A percentile compares a stretch with the other conserved stretches of the same genome.
Conservation (phyloP, 1,140 invertebrate species). For the Pogonomyrmex barbatus region DNA sequence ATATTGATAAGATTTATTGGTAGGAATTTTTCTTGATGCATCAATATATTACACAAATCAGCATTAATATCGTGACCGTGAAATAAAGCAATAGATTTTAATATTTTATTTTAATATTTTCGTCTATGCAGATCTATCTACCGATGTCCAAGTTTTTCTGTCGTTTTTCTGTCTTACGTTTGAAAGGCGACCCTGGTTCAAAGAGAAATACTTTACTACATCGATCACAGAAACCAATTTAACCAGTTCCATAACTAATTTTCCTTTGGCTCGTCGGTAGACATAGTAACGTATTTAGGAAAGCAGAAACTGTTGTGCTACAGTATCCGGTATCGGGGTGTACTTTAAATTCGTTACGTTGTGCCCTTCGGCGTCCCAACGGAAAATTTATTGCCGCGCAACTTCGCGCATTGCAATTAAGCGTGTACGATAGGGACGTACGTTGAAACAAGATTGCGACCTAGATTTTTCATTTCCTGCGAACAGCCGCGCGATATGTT, state of each 20-base stretch:
- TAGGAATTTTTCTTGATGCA: neutral
- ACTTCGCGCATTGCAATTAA: conserved; percentile 58
- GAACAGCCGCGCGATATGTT: neutral
- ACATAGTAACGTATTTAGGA: conserved; percentile 27
- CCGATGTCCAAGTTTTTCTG: neutral
- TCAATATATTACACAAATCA: neutral
- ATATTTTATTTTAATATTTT: neutral
- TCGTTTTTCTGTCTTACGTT: neutral
- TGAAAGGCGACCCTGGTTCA: neutral
- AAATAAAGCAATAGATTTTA: neutral
- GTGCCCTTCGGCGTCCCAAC: conserved; percentile 47
- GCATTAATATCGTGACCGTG: neutral
- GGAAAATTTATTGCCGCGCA: conserved; percentile 55
- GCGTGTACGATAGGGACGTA: conserved; percentile 31
- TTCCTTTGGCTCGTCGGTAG: conserved; percentile 31
- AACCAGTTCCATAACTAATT: conserved; percentile 43
- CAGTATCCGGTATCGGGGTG: conserved; percentile 39
- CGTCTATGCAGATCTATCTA: neutral
- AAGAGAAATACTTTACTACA: conserved; percentile 3
- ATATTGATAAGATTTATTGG: too few relatives aligned
- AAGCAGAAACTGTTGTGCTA: conserved; percentile 49
- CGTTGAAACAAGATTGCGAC: conserved; percentile 55
- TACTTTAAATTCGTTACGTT: conserved; percentile 61
- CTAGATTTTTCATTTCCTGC: conserved; percentile 31
- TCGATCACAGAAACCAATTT: conserved; percentile 40